Evolutionary conservation across 2,888 invertebrate genomes (phyloP), one percentile per base, ranked within the genome.

Genomic region (Erebia aethiops): DNA sequence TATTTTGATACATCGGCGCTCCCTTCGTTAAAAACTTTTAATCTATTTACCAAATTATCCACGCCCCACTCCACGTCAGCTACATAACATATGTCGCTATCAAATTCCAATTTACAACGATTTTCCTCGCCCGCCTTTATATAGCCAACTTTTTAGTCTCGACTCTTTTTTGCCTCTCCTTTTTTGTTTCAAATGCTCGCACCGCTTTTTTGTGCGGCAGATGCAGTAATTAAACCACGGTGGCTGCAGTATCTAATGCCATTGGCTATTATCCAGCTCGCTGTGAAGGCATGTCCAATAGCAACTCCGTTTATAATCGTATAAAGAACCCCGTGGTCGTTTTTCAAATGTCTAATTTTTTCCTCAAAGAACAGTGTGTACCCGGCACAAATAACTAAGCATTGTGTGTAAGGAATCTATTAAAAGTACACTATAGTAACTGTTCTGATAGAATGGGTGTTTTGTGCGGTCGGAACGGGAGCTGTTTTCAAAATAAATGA

Each of bases 351-450:
- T 82, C 63, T 67, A 67, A 67, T 81, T 87, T 87, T 87, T 87
- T 83, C 81, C 72, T 75, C 66, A 70, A 81, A 82, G 80, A 82
- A 82, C 80, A 79, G 76, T 76, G 81, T 78, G 77, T 78, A 78
- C 76, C 76, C 80, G 80, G 76, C 79, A 81, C 79, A 83, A 88
- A 88, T 87, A 87, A 86, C 84, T 78, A 80, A 78, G 81, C 80
- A 84, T 85, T 88, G 87, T 87, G 81, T 80, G 77, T 80, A 82
- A 81, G 83, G 85, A 86, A 85, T 87, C 89, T 87, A 85, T 86
- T 84, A 85, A 76, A 84, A 79, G 76, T 76, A 75, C 74, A 78
- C 81, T 82, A 80, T 80, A 75, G 80, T 74, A 77, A 75, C 77
- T 75, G 79, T 82, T 81, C 77, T 79, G 77, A 75, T 78, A 79